Conservation (phyloP, 2,797 vertebrate species). For the Pipistrellus nathusii region DNA sequence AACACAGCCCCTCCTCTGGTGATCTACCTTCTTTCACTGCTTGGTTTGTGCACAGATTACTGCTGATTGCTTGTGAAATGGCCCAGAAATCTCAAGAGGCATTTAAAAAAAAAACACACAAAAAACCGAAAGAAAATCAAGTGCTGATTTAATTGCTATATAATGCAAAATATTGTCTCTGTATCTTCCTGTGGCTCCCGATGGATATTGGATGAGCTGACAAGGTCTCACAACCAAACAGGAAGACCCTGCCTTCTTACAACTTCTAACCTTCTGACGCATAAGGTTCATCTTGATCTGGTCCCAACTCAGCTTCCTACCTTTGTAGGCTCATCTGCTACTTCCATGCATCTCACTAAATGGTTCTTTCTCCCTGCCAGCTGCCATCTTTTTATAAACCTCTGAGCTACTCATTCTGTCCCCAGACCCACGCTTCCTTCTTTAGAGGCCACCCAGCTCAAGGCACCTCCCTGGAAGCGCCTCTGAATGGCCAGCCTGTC, state of each 20-base stretch:
- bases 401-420: background rate
- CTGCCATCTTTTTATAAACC: background rate
- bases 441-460: background rate
- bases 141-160: background rate
- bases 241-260: background rate
- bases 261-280: background rate
- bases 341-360: background rate
- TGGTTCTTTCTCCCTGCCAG: background rate
- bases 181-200: background rate
- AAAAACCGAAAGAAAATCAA: background rate
- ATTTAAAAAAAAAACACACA: background rate
- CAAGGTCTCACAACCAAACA: background rate
- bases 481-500: background rate
- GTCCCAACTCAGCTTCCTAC: background rate
- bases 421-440: background rate
- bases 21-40: slow-evolving; percentile 54
- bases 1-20: slow-evolving; percentile 55
- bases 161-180: background rate
- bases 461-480: background rate
- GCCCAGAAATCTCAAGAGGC: slow-evolving; percentile 11
- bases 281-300: background rate
- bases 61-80: background rate
- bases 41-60: slow-evolving; percentile 24
- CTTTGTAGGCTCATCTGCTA: background rate
- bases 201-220: background rate